Conservation (phyloP, 2,888 invertebrate species). For the Pelosia muscerda region DNA sequence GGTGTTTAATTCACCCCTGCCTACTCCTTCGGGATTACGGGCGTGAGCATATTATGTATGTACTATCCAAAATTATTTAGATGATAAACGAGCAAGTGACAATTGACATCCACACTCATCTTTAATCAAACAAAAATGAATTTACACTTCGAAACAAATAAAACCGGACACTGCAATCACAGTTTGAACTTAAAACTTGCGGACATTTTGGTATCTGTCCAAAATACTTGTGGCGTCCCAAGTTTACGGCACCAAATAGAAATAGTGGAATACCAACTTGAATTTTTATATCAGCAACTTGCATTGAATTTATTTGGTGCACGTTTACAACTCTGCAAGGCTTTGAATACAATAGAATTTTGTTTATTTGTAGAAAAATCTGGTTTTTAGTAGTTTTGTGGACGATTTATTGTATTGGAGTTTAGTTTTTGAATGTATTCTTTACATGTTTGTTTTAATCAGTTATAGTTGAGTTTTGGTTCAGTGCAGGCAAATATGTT, state of each 20-base stretch:
- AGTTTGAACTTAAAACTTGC: constrained; percentile 36
- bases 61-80: too few species aligned
- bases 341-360: constrained; percentile 7
- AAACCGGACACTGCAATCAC: neutral
- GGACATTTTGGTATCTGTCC: constrained; percentile 48
- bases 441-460: neutral
- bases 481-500: neutral
- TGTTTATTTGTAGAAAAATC: neutral
- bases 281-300: constrained; percentile 54
- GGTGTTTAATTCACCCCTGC: too few species aligned
- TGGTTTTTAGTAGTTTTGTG: neutral
- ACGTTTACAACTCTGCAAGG: constrained; percentile 10
- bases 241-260: constrained; percentile 49
- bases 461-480: neutral
- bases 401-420: neutral
- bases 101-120: too few species aligned
- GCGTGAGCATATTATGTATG: too few species aligned
- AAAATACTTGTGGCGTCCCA: constrained; percentile 47
- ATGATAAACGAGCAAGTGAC: too few species aligned
- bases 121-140: neutral
- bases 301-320: constrained; percentile 40
- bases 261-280: constrained; percentile 50
- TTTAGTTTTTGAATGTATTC: neutral
- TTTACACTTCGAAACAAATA: constrained; percentile 1
- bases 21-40: too few species aligned